These are phyloP conservation scores for Lymantria dispar DNA, from an alignment of 2,888 invertebrate genomes.

Conservation along the genomic window DNA sequence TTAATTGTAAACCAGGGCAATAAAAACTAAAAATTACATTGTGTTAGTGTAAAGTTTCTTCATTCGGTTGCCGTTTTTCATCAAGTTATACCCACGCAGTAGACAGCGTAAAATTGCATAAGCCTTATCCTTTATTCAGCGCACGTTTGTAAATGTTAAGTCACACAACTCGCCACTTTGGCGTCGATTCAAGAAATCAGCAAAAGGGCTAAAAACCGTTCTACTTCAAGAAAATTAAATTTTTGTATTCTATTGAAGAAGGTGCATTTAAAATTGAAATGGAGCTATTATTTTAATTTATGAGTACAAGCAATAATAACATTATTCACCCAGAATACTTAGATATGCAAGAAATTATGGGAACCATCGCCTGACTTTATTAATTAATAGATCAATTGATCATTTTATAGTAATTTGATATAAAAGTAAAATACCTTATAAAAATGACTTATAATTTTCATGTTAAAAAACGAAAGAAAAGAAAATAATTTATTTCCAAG, in stretches of 20 bases:
- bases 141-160: slow-evolving; percentile 55
- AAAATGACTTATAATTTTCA: too few relatives aligned
- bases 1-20: too few relatives aligned
- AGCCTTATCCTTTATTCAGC: slow-evolving; percentile 43
- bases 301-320: background rate
- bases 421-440: background rate
- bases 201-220: slow-evolving; percentile 11
- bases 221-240: slow-evolving; percentile 26
- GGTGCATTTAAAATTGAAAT: background rate
- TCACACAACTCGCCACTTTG: slow-evolving; percentile 49
- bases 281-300: slow-evolving; percentile 10
- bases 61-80: background rate
- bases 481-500: too few relatives aligned
- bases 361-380: slow-evolving; percentile 1
- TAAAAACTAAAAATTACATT: too few relatives aligned
- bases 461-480: too few relatives aligned
- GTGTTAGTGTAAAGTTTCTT: too few relatives aligned
- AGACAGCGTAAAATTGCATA: slow-evolving; percentile 22
- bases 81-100: background rate
- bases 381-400: slow-evolving; percentile 9
- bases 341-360: background rate
- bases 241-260: slow-evolving; percentile 1
- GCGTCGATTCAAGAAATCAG: slow-evolving; percentile 65
- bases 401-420: slow-evolving; percentile 1
- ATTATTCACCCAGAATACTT: background rate